phyloP scores from a whole-genome alignment of 2,888 invertebrate genomes.

The Hoplodrina ambigua region DNA sequence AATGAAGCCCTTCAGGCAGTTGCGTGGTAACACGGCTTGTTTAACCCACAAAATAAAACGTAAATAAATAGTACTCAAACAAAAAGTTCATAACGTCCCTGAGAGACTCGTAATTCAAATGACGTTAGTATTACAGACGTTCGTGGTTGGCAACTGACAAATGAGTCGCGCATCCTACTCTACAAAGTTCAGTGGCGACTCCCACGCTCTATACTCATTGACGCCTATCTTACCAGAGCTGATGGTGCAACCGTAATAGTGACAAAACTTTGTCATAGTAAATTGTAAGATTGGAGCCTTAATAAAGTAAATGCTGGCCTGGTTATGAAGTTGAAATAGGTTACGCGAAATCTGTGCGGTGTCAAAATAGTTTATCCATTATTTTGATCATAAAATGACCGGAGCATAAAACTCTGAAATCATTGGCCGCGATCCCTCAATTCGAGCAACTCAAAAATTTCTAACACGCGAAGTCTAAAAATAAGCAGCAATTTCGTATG shows the following conservation, averaged over 20 bases:
- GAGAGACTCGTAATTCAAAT: slow-evolving; percentile 27
- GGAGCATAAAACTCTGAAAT: slow-evolving; percentile 68
- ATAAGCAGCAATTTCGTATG: slow-evolving; percentile 74
- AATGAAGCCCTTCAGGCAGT: slow-evolving; percentile 43
- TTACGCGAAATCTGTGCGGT: slow-evolving; percentile 8
- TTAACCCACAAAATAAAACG: slow-evolving; percentile 6
- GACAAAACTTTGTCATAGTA: slow-evolving; percentile 66
- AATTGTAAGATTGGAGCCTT: slow-evolving; percentile 65
- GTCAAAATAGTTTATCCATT: slow-evolving; percentile 52
- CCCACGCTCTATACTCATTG: slow-evolving; percentile 81
- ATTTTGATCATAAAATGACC: slow-evolving; percentile 73
- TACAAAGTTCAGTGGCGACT: slow-evolving; percentile 85
- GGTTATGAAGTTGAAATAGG: slow-evolving; percentile 20
- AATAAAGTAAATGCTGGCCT: slow-evolving; percentile 46
- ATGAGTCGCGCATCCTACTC: slow-evolving; percentile 85
- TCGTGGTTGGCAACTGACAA: slow-evolving; percentile 76
- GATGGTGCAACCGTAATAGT: slow-evolving; percentile 79
- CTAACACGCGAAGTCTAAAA: slow-evolving; percentile 77
- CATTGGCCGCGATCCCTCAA: slow-evolving; percentile 72
- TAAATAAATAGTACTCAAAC: not conserved
- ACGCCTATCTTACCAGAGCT: slow-evolving; percentile 74
- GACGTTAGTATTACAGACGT: slow-evolving; percentile 51
- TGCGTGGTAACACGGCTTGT: not conserved
- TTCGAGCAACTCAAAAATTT: slow-evolving; percentile 70
- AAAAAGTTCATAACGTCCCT: slow-evolving; percentile 10